Evolutionary conservation across 2,113 vertebrate species (phyloP).

Genomic region (Labeo catla): DNA sequence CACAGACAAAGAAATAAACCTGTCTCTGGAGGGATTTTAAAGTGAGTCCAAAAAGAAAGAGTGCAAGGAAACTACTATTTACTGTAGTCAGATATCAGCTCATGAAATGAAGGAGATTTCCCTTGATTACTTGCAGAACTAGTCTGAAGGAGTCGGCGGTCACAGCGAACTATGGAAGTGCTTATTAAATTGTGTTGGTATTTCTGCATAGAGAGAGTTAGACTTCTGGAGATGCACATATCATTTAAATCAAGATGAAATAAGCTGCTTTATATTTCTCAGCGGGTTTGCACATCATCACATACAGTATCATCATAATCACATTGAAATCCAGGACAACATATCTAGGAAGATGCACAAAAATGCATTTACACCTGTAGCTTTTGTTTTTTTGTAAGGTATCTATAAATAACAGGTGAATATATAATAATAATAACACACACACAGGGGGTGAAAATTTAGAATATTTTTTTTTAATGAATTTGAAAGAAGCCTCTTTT

Average conservation of each 20-base stretch:
- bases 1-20: constrained; percentile 4
- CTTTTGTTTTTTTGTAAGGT: neutral
- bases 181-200: neutral
- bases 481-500: too few relatives aligned
- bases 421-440: neutral
- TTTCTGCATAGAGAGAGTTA: neutral
- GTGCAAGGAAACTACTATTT: neutral
- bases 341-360: neutral
- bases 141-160: neutral
- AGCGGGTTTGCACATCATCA: neutral
- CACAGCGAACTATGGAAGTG: neutral
- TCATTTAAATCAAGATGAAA: neutral
- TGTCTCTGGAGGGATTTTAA: neutral
- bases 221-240: neutral
- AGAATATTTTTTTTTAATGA: too few relatives aligned
- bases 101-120: neutral
- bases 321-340: neutral
- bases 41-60: neutral
- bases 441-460: too few relatives aligned
- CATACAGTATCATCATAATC: neutral
- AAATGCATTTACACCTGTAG: neutral
- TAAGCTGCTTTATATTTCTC: neutral
- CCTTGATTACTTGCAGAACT: neutral
- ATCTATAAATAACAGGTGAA: neutral
- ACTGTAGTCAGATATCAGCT: neutral